Evolutionary conservation across 2,797 vertebrate species (phyloP).

Genomic region (Nannoperca obscura): DNA sequence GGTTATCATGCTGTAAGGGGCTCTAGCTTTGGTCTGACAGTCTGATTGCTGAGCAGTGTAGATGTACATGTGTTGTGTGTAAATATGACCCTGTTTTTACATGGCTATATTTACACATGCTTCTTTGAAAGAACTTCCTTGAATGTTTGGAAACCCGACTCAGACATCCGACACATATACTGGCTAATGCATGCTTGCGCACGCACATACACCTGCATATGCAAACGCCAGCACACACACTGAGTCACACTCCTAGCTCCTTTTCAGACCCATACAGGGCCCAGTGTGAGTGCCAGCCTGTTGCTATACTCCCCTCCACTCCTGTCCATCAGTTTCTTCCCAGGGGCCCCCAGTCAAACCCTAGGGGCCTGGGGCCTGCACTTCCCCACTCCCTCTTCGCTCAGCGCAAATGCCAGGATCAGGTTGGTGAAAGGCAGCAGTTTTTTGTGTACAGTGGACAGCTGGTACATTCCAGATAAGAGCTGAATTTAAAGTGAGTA

Average conservation of each 20-base stretch:
- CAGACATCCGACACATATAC: conserved; percentile 63
- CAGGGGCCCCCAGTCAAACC: conserved; percentile 68
- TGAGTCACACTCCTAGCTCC: conserved; percentile 54
- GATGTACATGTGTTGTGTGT: conserved; percentile 66
- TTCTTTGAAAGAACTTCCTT: conserved; percentile 70
- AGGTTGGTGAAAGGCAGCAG: conserved; percentile 84
- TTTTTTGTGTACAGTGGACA: conserved; percentile 85
- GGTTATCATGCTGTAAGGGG: conserved; percentile 64
- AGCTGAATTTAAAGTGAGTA: conserved; percentile 85
- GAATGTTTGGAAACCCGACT: conserved; percentile 60
- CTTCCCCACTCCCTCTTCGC: conserved; percentile 67
- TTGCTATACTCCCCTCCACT: conserved; percentile 76
- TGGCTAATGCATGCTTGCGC: conserved; percentile 17
- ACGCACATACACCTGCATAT: conserved; percentile 25
- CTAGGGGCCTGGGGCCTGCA: conserved; percentile 70
- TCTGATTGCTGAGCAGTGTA: conserved; percentile 54
- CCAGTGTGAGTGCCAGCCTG: conserved; percentile 81
- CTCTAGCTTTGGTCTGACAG: conserved; percentile 57
- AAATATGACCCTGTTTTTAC: conserved; percentile 71
- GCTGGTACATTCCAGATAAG: conserved; percentile 88
- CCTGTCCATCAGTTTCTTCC: conserved; percentile 81
- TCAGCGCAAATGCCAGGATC: conserved; percentile 81
- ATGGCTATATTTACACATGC: conserved; percentile 74
- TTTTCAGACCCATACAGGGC: conserved; percentile 66
- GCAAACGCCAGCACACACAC: conserved; percentile 31